Conservation (phyloP, 2,113 vertebrate genomes). For the Sprattus sprattus region DNA sequence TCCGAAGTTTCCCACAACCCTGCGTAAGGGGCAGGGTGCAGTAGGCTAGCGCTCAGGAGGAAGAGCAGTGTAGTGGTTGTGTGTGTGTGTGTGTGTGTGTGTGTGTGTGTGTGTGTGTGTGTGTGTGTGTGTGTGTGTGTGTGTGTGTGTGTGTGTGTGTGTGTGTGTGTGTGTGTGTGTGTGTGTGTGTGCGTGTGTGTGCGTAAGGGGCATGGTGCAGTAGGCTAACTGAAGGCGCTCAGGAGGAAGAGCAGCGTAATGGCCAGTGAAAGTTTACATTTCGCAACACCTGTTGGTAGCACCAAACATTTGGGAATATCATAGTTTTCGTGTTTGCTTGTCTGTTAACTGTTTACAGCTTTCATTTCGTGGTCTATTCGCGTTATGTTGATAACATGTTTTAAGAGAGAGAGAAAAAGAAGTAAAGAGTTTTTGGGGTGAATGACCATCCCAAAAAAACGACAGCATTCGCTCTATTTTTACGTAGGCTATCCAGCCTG, state of each 20-base stretch:
- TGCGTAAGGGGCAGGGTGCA: not conserved
- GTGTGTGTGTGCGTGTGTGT: too few relatives aligned
- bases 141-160: too few relatives aligned
- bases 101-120: too few relatives aligned
- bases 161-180: too few relatives aligned
- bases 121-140: too few relatives aligned
- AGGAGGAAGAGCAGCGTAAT: too few relatives aligned
- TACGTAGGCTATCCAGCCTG: not conserved
- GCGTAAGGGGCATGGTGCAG: not conserved
- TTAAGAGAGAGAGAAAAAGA: not conserved
- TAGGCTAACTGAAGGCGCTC: not conserved
- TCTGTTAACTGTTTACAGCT: not conserved
- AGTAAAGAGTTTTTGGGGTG: not conserved
- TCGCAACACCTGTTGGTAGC: not conserved
- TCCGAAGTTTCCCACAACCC: not conserved
- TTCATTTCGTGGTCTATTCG: not conserved
- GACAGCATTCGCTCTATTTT: not conserved
- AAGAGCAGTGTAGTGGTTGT: not conserved
- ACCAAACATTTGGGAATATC: not conserved
- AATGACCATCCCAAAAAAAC: not conserved
- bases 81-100: too few relatives aligned
- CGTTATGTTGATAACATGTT: not conserved
- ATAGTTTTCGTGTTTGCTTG: not conserved
- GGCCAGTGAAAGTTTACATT: not conserved
- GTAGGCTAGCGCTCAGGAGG: not conserved